A percentile compares a stretch with the other conserved stretches of the same genome.
Conservation (phyloP, 1,140 invertebrate species). For the Mercenaria mercenaria region DNA sequence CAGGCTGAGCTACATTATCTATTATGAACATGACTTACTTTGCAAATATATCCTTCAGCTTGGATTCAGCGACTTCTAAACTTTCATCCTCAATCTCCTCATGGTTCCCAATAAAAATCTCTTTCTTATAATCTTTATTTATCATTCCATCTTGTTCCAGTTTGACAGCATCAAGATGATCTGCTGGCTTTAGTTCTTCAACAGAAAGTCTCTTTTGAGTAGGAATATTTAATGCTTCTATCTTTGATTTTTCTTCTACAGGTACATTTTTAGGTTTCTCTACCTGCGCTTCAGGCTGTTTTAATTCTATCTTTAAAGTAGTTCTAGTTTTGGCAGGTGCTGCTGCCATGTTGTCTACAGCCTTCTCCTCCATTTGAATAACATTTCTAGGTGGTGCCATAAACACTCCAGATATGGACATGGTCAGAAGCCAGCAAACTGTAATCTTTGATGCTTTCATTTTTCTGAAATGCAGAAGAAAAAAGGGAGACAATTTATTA, state of each 20-base stretch:
- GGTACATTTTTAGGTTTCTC: not conserved
- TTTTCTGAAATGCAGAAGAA: too few species aligned
- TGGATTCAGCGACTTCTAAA: constrained; percentile 74
- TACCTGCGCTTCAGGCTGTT: not conserved
- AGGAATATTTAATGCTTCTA: not conserved
- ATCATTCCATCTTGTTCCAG: constrained; percentile 85
- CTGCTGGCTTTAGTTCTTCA: constrained; percentile 81
- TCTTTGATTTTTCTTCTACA: not conserved
- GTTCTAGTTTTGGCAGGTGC: too few species aligned
- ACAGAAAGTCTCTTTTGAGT: constrained; percentile 52
- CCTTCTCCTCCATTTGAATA: constrained; percentile 34
- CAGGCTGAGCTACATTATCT: too few species aligned
- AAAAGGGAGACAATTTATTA: too few species aligned
- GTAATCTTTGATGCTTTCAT: constrained; percentile 16
- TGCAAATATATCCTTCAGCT: constrained; percentile 81
- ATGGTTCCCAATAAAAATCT: constrained; percentile 84
- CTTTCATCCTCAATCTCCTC: constrained; percentile 82
- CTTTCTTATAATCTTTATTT: constrained; percentile 84
- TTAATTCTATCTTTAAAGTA: not conserved
- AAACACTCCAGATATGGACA: not conserved
- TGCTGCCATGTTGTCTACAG: not conserved
- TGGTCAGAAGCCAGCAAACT: not conserved
- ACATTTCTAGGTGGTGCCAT: constrained; percentile 50
- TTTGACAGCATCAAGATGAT: constrained; percentile 84
- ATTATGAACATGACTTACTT: constrained; percentile 72